Evolutionary conservation across 2,888 invertebrate species (phyloP).

Genomic region (Temnothorax rugatulus): DNA sequence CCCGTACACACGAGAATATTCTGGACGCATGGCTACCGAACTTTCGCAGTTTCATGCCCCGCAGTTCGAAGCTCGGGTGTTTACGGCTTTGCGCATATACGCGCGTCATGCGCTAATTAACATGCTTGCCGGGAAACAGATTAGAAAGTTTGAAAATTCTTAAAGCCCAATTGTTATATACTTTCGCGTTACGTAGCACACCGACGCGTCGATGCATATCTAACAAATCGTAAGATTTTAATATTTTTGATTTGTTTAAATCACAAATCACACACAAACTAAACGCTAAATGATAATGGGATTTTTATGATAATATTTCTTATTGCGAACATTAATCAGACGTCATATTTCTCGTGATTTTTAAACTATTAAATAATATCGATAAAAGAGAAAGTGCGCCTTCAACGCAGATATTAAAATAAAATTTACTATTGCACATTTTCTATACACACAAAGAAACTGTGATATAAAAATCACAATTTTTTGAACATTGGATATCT

Average conservation of each 20-base stretch:
- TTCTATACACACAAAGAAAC: not conserved
- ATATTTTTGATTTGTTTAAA: not conserved
- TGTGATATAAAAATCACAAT: not conserved
- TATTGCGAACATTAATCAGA: not conserved
- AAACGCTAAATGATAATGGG: not conserved
- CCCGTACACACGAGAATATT: slow-evolving; percentile 24
- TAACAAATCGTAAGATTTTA: not conserved
- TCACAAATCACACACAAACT: not conserved
- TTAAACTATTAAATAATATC: not conserved
- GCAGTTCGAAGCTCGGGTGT: not conserved
- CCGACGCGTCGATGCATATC: not conserved
- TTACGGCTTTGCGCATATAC: not conserved
- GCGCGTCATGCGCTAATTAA: not conserved
- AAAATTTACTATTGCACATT: not conserved
- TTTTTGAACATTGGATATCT: not conserved
- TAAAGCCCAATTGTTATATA: not conserved
- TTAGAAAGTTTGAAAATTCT: not conserved
- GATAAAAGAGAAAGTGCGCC: not conserved
- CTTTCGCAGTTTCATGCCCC: slow-evolving; percentile 32
- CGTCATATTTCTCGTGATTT: not conserved
- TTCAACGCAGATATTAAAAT: not conserved
- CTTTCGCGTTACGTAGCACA: not conserved
- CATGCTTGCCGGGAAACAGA: not conserved
- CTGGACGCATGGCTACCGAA: slow-evolving; percentile 6
- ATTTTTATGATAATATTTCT: not conserved